These are phyloP conservation scores for Acleris literana DNA, from an alignment of 2,888 invertebrate species.

Conservation along the genomic window DNA sequence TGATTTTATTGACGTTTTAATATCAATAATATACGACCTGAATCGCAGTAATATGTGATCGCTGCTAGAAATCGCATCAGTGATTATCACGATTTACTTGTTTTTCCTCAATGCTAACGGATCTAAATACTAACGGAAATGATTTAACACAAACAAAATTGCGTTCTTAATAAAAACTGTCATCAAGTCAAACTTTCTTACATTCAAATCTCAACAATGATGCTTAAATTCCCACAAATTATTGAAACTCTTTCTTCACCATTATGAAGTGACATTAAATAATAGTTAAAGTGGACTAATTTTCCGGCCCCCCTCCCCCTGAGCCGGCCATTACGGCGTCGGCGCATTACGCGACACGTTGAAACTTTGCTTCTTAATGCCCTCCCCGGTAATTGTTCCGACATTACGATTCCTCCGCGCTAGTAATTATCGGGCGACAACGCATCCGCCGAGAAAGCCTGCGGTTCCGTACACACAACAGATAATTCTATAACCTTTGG, in stretches of 20 bases:
- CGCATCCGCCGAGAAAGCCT: constrained; percentile 52
- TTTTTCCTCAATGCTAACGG: not conserved
- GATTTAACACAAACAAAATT: constrained; percentile 7
- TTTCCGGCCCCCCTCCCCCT: constrained; percentile 56
- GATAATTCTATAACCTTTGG: constrained; percentile 9
- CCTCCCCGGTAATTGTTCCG: constrained; percentile 61
- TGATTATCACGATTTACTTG: too few relatives aligned
- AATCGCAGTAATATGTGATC: not conserved
- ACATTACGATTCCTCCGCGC: constrained; percentile 61
- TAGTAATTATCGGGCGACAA: constrained; percentile 62
- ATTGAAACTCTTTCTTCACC: constrained; percentile 65
- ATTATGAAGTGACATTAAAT: constrained; percentile 72
- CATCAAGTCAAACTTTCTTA: constrained; percentile 50
- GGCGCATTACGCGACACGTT: constrained; percentile 62
- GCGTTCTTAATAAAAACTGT: constrained; percentile 13
- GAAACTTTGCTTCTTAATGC: constrained; percentile 58
- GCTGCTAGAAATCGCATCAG: not conserved
- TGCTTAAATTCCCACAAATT: constrained; percentile 61
- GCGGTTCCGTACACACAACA: constrained; percentile 45
- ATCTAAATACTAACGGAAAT: not conserved
- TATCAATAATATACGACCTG: not conserved
- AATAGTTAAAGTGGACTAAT: constrained; percentile 74
- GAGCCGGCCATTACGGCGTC: constrained; percentile 62
- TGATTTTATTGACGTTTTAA: constrained; percentile 60
- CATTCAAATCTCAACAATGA: constrained; percentile 66